phyloP scores from a whole-genome alignment of 2,797 vertebrate species.

The Crocodylus rhombifer region DNA sequence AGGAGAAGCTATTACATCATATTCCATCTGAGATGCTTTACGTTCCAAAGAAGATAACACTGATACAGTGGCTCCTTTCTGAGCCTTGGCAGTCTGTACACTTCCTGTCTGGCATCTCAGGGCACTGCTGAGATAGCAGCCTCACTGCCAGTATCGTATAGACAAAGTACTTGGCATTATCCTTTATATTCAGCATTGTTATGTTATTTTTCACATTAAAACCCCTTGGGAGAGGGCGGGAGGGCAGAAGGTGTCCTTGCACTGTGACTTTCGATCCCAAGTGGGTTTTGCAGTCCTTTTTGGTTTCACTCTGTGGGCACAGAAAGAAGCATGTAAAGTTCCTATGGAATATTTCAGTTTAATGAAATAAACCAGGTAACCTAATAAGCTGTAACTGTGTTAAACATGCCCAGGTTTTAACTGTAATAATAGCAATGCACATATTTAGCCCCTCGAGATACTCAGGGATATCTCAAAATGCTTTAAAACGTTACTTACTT shows the following conservation, averaged over 20 bases:
- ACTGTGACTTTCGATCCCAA: neutral
- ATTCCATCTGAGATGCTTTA: neutral
- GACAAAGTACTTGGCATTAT: neutral
- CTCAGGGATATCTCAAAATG: neutral
- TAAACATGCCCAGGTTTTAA: neutral
- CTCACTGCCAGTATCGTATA: neutral
- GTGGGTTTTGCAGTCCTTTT: too few relatives aligned
- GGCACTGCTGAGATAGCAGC: neutral
- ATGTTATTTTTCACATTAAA: neutral
- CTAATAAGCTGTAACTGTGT: neutral
- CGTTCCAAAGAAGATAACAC: fast-evolving
- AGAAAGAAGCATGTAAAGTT: neutral
- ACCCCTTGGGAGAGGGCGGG: neutral
- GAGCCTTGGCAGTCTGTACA: neutral
- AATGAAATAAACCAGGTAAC: neutral
- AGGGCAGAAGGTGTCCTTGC: neutral
- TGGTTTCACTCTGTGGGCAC: neutral
- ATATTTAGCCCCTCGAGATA: neutral
- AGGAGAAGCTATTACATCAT: fast-evolving
- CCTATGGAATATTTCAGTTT: neutral
- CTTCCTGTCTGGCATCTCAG: neutral
- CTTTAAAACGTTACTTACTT: neutral
- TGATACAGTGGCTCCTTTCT: neutral
- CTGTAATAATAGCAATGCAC: fast-evolving
- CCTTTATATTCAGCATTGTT: neutral